Conservation (phyloP, 2,888 invertebrate genomes). For the Saturnia pavonia region DNA sequence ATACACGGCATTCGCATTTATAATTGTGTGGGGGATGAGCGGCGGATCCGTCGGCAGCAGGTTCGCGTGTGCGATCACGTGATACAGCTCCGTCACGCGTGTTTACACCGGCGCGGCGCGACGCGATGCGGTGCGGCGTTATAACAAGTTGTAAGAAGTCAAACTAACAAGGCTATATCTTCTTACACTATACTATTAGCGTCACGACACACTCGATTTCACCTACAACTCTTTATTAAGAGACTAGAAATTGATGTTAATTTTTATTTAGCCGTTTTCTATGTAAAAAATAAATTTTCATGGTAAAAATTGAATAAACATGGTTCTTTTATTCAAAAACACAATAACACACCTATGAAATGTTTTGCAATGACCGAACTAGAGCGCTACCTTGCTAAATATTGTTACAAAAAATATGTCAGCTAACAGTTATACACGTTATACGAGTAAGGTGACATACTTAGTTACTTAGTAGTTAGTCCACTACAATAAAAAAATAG, state of each 20-base stretch:
- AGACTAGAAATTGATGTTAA: background rate
- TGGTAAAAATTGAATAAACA: background rate
- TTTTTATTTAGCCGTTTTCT: background rate
- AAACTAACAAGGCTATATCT: conserved; percentile 62
- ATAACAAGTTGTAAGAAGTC: conserved; percentile 70
- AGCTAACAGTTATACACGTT: too few relatives aligned
- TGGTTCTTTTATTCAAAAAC: background rate
- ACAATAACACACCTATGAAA: background rate
- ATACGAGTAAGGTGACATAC: too few relatives aligned
- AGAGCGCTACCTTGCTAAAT: background rate
- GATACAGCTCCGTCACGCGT: conserved; percentile 75
- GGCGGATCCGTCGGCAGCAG: conserved; percentile 45
- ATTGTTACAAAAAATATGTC: background rate
- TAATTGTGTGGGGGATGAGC: conserved; percentile 60
- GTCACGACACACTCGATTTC: conserved; percentile 12
- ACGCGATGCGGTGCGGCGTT: conserved; percentile 35
- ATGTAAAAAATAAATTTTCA: background rate
- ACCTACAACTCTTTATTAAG: conserved; percentile 13
- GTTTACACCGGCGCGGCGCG: conserved; percentile 47
- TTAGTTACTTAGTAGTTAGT: too few relatives aligned
- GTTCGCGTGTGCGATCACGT: conserved; percentile 75
- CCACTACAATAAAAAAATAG: too few relatives aligned
- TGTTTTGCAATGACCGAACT: background rate
- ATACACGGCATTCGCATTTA: conserved; percentile 49
- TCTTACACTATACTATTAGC: conserved; percentile 14